These are phyloP conservation scores for Gadopsis bispinosus DNA, from an alignment of 2,797 vertebrate genomes.

Conservation along the genomic window DNA sequence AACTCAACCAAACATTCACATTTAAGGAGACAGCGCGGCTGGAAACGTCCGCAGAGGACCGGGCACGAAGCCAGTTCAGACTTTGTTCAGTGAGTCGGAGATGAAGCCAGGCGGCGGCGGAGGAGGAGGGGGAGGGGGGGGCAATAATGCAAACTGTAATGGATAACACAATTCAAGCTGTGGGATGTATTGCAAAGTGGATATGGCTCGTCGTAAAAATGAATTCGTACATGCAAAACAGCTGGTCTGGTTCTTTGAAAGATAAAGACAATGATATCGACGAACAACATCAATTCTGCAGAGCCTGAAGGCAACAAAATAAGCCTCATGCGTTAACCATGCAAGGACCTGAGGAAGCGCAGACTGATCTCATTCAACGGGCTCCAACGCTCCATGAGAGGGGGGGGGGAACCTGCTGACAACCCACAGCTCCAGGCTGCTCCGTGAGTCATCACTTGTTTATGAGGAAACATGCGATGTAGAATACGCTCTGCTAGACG, in stretches of 20 bases:
- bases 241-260: neutral
- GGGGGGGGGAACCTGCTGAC: slow-evolving; percentile 33
- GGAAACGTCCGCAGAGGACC: neutral
- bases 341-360: neutral
- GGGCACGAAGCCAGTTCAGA: neutral
- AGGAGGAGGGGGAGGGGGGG: too few relatives aligned
- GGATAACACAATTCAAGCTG: neutral
- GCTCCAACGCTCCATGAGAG: neutral
- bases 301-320: neutral
- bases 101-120: neutral
- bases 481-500: slow-evolving; percentile 35
- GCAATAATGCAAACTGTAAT: neutral
- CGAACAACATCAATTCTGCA: neutral
- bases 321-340: too few relatives aligned
- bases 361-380: slow-evolving; percentile 5
- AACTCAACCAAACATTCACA: slow-evolving; percentile 54
- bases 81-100: neutral
- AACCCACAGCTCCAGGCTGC: slow-evolving; percentile 16
- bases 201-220: neutral
- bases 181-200: neutral
- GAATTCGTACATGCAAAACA: neutral
- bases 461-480: slow-evolving; percentile 32
- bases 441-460: slow-evolving; percentile 54
- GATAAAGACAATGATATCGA: neutral
- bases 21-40: slow-evolving; percentile 38